phyloP scores from a whole-genome alignment of 2,888 invertebrate species.

The Himalopsyche japonica region DNA sequence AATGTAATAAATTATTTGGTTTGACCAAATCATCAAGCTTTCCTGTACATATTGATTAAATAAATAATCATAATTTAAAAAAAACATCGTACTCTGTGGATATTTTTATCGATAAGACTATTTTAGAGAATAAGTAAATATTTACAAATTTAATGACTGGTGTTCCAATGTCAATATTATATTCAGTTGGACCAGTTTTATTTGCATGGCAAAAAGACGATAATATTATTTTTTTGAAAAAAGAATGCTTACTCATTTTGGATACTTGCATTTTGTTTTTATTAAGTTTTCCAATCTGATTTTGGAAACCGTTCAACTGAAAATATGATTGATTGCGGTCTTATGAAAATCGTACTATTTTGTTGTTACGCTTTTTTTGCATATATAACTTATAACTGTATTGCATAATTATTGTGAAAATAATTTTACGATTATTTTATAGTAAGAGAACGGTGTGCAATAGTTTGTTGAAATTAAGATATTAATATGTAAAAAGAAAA shows the following conservation, averaged over 20 bases:
- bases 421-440: background rate
- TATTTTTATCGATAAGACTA: constrained; percentile 12
- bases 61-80: background rate
- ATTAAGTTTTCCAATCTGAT: too few species aligned
- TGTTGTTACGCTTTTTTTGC: background rate
- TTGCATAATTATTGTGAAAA: background rate
- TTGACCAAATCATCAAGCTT: constrained; percentile 22
- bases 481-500: constrained; percentile 12
- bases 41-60: constrained; percentile 12
- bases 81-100: constrained; percentile 9
- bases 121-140: background rate
- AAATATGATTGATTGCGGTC: background rate
- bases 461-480: constrained; percentile 23
- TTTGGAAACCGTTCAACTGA: background rate
- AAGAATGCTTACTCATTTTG: too few species aligned
- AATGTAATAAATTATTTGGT: constrained; percentile 12
- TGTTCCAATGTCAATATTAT: background rate
- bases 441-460: constrained; percentile 17
- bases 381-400: background rate
- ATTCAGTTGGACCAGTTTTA: background rate
- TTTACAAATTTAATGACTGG: background rate
- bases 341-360: background rate
- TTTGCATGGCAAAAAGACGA: too few species aligned
- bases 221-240: too few species aligned
- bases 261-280: too few species aligned